A percentile compares a stretch with the other conserved stretches of the same genome.
Evolutionary conservation across 1,140 invertebrate species (phyloP).

Genomic region (Ganaspis sp.): DNA sequence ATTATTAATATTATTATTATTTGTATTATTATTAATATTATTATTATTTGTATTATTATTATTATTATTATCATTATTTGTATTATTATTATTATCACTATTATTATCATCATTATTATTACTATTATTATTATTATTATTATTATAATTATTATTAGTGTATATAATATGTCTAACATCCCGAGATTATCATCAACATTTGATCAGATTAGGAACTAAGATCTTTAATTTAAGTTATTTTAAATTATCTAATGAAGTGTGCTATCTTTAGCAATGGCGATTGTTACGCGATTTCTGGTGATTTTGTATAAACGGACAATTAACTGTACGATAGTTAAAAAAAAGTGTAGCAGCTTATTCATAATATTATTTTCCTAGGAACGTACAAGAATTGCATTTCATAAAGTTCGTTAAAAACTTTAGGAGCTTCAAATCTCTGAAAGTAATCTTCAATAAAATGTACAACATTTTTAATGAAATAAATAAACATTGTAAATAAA

Average conservation of each 20-base stretch:
- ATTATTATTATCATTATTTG: too few relatives aligned
- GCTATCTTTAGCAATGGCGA: background rate
- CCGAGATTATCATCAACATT: background rate
- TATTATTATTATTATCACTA: too few relatives aligned
- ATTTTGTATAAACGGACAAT: slow-evolving; percentile 20
- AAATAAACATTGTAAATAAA: slow-evolving; percentile 39
- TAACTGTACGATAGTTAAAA: background rate
- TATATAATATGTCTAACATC: background rate
- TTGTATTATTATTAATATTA: too few relatives aligned
- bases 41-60: too few relatives aligned
- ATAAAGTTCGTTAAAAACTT: background rate
- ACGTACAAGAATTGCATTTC: background rate
- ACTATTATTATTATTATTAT: background rate
- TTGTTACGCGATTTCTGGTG: background rate
- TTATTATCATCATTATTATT: too few relatives aligned
- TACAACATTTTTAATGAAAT: slow-evolving; percentile 37
- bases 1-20: too few relatives aligned
- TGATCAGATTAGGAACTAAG: slow-evolving; percentile 3
- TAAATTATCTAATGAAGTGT: slow-evolving; percentile 11
- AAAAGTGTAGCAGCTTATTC: background rate
- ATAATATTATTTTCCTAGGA: background rate
- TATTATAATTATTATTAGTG: background rate
- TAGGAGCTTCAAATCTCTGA: background rate
- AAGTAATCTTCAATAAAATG: slow-evolving; percentile 2
- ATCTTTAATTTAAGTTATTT: background rate